Evolutionary conservation across 2,797 vertebrate genomes (phyloP).

Genomic region (Zenarchopterus dispar): DNA sequence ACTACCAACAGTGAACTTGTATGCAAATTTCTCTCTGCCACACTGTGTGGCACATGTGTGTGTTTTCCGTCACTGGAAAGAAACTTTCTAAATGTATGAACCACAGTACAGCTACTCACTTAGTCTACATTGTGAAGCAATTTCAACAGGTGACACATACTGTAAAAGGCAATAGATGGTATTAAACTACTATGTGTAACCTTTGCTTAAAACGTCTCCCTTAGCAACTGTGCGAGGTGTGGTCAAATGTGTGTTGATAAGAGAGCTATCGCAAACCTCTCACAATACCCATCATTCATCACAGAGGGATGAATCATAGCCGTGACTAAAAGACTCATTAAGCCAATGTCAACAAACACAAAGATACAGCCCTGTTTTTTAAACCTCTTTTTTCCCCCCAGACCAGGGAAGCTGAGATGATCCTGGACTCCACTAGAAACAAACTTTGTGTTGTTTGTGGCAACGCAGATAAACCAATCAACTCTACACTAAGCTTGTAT

Average conservation of each 20-base stretch:
- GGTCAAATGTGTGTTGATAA: not conserved
- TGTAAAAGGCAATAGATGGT: too few relatives aligned
- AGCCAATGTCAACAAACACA: slow-evolving; percentile 49
- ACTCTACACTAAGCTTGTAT: slow-evolving; percentile 10
- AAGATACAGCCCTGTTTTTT: slow-evolving; percentile 28
- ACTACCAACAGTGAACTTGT: not conserved
- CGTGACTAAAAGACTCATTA: slow-evolving; percentile 61
- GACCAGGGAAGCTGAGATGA: not conserved
- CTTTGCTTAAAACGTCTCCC: not conserved
- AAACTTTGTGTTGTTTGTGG: slow-evolving; percentile 1
- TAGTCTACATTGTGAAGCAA: too few relatives aligned
- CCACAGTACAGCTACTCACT: too few relatives aligned
- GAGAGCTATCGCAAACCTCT: not conserved
- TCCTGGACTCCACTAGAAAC: slow-evolving; percentile 11
- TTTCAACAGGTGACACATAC: too few relatives aligned
- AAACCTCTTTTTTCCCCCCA: too few relatives aligned
- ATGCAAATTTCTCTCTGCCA: too few relatives aligned
- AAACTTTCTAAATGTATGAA: too few relatives aligned
- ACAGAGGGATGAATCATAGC: slow-evolving; percentile 47
- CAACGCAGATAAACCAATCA: slow-evolving; percentile 16
- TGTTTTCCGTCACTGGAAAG: too few relatives aligned
- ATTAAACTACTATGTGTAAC: too few relatives aligned
- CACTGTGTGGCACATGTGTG: too few relatives aligned
- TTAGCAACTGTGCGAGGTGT: not conserved
- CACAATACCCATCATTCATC: slow-evolving; percentile 46